Evolutionary conservation across 2,113 vertebrate genomes (phyloP).

Genomic region (Thermophis baileyi): DNA sequence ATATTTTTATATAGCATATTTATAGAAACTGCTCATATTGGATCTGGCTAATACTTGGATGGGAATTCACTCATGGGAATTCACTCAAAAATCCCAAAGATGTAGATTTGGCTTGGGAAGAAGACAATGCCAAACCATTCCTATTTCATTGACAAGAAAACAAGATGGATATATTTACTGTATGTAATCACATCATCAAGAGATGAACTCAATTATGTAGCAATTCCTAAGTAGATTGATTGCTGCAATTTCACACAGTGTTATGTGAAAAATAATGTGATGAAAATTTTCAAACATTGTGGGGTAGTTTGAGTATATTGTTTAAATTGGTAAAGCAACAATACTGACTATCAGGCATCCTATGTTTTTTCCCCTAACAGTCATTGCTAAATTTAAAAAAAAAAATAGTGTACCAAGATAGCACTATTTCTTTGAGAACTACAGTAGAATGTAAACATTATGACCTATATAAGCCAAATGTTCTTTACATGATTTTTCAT

Average conservation of each 20-base stretch:
- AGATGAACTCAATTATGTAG: not conserved
- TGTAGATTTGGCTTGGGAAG: not conserved
- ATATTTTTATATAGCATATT: too few species aligned
- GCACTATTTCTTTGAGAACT: not conserved
- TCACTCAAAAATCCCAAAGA: not conserved
- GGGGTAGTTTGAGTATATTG: not conserved
- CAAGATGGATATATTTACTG: not conserved
- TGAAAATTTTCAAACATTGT: not conserved
- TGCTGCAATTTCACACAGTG: not conserved
- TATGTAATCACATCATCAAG: not conserved
- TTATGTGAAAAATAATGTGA: not conserved
- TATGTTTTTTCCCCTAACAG: not conserved
- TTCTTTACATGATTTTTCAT: not conserved
- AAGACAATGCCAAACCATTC: not conserved
- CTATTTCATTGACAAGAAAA: not conserved
- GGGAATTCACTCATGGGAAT: not conserved
- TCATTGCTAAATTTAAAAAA: not conserved
- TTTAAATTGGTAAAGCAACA: not conserved
- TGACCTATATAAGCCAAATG: not conserved
- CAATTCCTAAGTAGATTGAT: not conserved
- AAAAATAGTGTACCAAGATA: not conserved
- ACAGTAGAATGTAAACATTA: not conserved
- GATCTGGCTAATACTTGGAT: not conserved
- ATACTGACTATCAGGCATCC: not conserved
- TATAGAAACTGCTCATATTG: not conserved